These are phyloP conservation scores for Cydia pomonella DNA, from an alignment of 1,140 invertebrate genomes.

Conservation along the genomic window DNA sequence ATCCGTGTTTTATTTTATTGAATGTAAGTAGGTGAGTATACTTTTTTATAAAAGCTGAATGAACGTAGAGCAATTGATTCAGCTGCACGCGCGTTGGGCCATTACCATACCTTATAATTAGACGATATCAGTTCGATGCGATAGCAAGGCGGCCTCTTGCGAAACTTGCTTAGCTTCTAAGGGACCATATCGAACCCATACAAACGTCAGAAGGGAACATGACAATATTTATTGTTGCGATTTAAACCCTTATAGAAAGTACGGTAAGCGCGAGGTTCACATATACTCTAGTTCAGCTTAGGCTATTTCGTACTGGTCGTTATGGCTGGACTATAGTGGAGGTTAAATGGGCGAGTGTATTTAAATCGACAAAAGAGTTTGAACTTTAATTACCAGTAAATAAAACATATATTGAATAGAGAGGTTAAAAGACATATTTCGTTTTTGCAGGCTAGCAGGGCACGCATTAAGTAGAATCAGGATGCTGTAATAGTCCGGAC, in stretches of 20 bases:
- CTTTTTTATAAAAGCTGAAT: slow-evolving; percentile 40
- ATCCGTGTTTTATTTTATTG: slow-evolving; percentile 6
- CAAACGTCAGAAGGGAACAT: slow-evolving; percentile 43
- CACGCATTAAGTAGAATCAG: slow-evolving; percentile 69
- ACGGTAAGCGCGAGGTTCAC: slow-evolving; percentile 39
- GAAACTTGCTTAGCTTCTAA: slow-evolving; percentile 74
- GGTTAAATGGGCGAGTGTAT: slow-evolving; percentile 1
- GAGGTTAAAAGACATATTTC: slow-evolving; percentile 20
- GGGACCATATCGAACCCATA: slow-evolving; percentile 67
- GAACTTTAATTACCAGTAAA: neutral
- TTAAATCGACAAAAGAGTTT: neutral
- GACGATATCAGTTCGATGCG: slow-evolving; percentile 77
- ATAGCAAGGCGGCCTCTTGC: slow-evolving; percentile 73
- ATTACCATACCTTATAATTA: slow-evolving; percentile 77
- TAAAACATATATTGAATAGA: neutral
- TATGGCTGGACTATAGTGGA: neutral
- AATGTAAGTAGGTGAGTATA: neutral
- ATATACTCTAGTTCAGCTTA: slow-evolving; percentile 44
- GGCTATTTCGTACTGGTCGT: neutral
- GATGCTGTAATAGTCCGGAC: slow-evolving; percentile 76
- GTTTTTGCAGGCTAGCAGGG: slow-evolving; percentile 38
- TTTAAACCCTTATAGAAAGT: slow-evolving; percentile 25
- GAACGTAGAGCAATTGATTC: slow-evolving; percentile 60
- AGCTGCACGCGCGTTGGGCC: slow-evolving; percentile 54
- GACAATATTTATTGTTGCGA: slow-evolving; percentile 33